Percentiles rank a stretch among this genome's conserved stretches.
phyloP scores from a whole-genome alignment of 2,113 vertebrate species.

The Pseudonaja textilis region DNA sequence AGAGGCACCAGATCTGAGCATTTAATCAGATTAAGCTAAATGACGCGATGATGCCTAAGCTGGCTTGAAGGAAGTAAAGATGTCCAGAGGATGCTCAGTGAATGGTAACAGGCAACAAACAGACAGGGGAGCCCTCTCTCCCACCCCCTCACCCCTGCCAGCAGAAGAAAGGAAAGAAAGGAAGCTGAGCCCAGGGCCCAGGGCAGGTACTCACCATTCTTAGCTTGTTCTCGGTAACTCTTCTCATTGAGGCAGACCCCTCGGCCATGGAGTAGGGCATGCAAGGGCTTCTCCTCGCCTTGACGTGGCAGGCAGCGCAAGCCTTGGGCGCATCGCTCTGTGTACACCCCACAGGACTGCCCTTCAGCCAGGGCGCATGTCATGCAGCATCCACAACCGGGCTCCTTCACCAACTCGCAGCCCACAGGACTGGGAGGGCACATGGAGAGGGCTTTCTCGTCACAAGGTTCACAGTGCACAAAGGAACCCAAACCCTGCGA shows the following conservation, averaged over 20 bases:
- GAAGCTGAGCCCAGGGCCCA: slow-evolving; percentile 16
- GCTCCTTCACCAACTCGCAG: slow-evolving; percentile 97
- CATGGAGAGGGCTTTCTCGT: slow-evolving; percentile 92
- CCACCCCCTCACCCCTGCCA: not conserved
- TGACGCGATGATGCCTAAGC: slow-evolving; percentile 17
- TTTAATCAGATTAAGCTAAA: slow-evolving; percentile 6
- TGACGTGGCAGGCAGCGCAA: slow-evolving; percentile 91
- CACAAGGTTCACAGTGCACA: slow-evolving; percentile 96
- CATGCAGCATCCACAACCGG: slow-evolving; percentile 97
- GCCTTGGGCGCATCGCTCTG: slow-evolving; percentile 90
- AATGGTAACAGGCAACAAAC: not conserved
- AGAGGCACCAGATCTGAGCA: slow-evolving; percentile 3
- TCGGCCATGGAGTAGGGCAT: slow-evolving; percentile 93
- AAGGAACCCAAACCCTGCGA: slow-evolving; percentile 86
- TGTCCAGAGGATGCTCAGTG: not conserved
- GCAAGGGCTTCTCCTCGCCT: slow-evolving; percentile 95
- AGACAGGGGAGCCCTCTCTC: not conserved
- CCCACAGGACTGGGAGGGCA: slow-evolving; percentile 89
- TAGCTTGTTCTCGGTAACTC: slow-evolving; percentile 86
- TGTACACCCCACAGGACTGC: slow-evolving; percentile 95
- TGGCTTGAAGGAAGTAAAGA: not conserved
- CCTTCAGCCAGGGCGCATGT: slow-evolving; percentile 94
- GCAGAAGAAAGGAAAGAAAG: not conserved
- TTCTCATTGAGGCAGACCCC: slow-evolving; percentile 94
- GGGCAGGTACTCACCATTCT: slow-evolving; percentile 80